phyloP scores from a whole-genome alignment of 37 sponge, comb jelly and placozoan species.

The Theonella swinhoei region DNA sequence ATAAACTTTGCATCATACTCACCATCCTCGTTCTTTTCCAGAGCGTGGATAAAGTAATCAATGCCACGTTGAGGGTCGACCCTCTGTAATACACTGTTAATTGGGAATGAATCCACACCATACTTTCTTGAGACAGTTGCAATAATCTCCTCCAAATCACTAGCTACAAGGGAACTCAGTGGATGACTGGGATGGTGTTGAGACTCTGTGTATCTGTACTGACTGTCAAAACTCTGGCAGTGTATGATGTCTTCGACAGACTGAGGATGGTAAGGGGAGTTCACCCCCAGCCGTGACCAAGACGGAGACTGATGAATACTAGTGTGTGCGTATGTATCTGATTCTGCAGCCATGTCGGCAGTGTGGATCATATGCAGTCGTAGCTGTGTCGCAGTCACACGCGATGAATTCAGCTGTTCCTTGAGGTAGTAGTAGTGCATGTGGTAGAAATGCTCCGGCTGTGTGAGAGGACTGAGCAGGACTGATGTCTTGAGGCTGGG shows the following conservation, averaged over 20 bases:
- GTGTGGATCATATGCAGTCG: slow-evolving; percentile 22
- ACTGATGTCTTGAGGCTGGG: slow-evolving; percentile 9
- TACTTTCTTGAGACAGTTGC: neutral
- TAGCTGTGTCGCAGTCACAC: neutral
- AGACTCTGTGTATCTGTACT: slow-evolving; percentile 43
- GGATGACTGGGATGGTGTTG: slow-evolving; percentile 26
- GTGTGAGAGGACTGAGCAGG: slow-evolving; percentile 21
- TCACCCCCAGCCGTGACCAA: slow-evolving; percentile 40
- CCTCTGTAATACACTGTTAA: slow-evolving; percentile 29
- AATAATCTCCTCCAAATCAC: slow-evolving; percentile 2
- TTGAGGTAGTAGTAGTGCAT: slow-evolving; percentile 25
- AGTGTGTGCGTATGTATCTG: neutral
- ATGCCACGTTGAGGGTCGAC: slow-evolving; percentile 52
- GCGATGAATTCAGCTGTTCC: neutral
- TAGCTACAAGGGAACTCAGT: neutral
- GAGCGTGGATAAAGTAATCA: slow-evolving; percentile 34
- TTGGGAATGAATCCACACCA: neutral
- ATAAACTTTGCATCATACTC: neutral
- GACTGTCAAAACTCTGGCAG: slow-evolving; percentile 25
- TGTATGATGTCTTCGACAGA: slow-evolving; percentile 2
- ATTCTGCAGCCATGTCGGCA: slow-evolving; percentile 12
- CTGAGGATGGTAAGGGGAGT: slow-evolving; percentile 13
- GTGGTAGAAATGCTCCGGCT: slow-evolving; percentile 54
- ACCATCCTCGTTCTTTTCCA: neutral
- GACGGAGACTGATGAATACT: slow-evolving; percentile 33